Evolutionary conservation across 1,140 invertebrate genomes (phyloP).

Genomic region (Achroia grisella): DNA sequence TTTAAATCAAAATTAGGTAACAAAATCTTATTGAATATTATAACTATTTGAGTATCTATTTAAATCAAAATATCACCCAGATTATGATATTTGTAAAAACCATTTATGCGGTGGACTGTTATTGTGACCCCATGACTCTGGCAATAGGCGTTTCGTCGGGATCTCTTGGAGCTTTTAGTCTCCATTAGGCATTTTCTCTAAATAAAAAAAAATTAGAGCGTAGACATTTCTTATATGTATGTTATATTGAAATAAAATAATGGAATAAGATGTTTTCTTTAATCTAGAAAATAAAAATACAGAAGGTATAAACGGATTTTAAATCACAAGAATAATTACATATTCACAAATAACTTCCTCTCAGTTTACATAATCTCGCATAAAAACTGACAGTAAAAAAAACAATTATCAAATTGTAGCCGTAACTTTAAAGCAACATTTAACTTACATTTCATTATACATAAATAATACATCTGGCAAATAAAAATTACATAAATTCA

Average conservation of each 20-base stretch:
- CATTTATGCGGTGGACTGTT: too few relatives aligned
- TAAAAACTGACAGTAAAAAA: constrained; percentile 55
- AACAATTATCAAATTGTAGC: constrained; percentile 60
- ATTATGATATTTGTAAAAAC: too few relatives aligned
- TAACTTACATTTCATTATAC: constrained; percentile 69
- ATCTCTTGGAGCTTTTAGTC: too few relatives aligned
- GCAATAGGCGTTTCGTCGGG: too few relatives aligned
- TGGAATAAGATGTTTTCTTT: constrained; percentile 70
- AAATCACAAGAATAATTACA: constrained; percentile 72
- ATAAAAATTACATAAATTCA: constrained; percentile 70
- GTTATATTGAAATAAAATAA: constrained; percentile 13
- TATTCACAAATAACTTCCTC: constrained; percentile 71
- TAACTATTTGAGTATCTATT: too few relatives aligned
- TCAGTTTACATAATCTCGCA: constrained; percentile 52
- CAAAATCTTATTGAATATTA: too few relatives aligned
- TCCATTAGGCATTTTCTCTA: too few relatives aligned
- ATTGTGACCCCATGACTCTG: background rate
- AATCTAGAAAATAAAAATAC: constrained; percentile 73
- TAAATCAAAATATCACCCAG: too few relatives aligned
- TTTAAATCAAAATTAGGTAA: background rate
- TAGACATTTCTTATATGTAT: too few relatives aligned
- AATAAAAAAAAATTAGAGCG: too few relatives aligned
- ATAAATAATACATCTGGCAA: constrained; percentile 72
- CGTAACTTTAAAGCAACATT: constrained; percentile 70
- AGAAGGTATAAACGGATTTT: constrained; percentile 66